A percentile compares a stretch with the other conserved stretches of the same genome.
phyloP scores from a whole-genome alignment of 2,113 vertebrate genomes.

The Micronycteris hirsuta region DNA sequence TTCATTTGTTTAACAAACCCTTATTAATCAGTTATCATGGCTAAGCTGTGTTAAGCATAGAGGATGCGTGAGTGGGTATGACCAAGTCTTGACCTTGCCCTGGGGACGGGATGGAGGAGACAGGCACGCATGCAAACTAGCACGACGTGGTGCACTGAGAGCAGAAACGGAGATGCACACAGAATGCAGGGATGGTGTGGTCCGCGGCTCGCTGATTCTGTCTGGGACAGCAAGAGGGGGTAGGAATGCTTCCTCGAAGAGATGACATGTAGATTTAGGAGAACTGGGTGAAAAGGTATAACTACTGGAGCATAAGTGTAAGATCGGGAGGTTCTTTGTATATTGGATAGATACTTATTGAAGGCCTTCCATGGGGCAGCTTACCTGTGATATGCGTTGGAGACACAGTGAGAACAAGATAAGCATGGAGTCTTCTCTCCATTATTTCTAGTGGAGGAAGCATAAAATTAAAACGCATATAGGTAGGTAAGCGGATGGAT shows the following conservation, averaged over 20 bases:
- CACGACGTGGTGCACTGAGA: accelerated
- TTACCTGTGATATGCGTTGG: accelerated
- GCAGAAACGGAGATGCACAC: neutral
- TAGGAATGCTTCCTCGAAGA: neutral
- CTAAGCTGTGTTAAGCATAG: neutral
- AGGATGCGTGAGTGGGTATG: neutral
- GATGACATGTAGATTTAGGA: neutral
- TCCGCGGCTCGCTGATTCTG: neutral
- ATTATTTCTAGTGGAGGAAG: neutral
- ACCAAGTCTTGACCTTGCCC: neutral
- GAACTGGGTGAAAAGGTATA: neutral
- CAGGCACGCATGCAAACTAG: neutral
- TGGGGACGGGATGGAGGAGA: neutral
- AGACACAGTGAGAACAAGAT: neutral
- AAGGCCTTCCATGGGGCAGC: neutral
- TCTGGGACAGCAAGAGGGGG: neutral
- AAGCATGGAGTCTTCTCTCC: neutral
- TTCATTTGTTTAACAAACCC: neutral
- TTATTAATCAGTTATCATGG: neutral
- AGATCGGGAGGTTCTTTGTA: neutral
- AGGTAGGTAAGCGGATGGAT: neutral
- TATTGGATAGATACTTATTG: neutral
- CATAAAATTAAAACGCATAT: neutral
- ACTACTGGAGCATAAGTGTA: neutral
- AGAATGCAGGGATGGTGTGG: neutral